Evolutionary conservation across 92 coral and sea anemone species (phyloP).

Genomic region (Actinostola sp.): DNA sequence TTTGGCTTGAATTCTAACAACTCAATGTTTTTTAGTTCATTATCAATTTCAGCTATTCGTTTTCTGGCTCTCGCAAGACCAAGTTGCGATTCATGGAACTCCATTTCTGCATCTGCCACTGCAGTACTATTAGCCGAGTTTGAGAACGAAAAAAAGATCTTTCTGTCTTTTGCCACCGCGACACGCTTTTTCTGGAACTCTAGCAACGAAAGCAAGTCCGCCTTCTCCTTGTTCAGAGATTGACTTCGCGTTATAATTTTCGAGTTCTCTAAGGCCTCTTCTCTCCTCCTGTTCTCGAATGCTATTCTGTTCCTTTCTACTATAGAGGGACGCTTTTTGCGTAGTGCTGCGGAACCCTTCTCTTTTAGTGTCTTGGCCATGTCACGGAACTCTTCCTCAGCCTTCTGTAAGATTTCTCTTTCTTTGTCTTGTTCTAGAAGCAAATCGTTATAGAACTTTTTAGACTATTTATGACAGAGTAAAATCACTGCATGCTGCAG

Average conservation of each 20-base stretch:
- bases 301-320: conserved; percentile 76
- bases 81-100: conserved; percentile 83
- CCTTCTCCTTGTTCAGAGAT: conserved; percentile 71
- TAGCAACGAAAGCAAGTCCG: conserved; percentile 56
- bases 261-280: conserved; percentile 18
- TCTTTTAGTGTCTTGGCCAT: conserved; percentile 73
- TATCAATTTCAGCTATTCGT: conserved; percentile 88
- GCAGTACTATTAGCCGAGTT: conserved; percentile 67
- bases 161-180: conserved; percentile 85
- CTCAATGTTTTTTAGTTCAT: conserved; percentile 76
- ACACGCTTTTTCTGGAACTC: conserved; percentile 75
- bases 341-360: conserved; percentile 46
- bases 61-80: conserved; percentile 89
- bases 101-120: conserved; percentile 85
- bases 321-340: conserved; percentile 66
- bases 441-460: too few species aligned
- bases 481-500: too few species aligned
- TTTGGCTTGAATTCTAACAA: conserved; percentile 65
- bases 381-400: conserved; percentile 70
- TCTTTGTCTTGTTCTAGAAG: conserved; percentile 75
- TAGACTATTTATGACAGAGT: too few species aligned
- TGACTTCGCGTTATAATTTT: conserved; percentile 43
- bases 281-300: conserved; percentile 62
- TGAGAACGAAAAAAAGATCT: conserved; percentile 78
- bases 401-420: conserved; percentile 67